Evolutionary conservation across 2,797 vertebrate species (phyloP), one percentile per base, ranked within the genome.

Genomic region (Molossus alvarezi): DNA sequence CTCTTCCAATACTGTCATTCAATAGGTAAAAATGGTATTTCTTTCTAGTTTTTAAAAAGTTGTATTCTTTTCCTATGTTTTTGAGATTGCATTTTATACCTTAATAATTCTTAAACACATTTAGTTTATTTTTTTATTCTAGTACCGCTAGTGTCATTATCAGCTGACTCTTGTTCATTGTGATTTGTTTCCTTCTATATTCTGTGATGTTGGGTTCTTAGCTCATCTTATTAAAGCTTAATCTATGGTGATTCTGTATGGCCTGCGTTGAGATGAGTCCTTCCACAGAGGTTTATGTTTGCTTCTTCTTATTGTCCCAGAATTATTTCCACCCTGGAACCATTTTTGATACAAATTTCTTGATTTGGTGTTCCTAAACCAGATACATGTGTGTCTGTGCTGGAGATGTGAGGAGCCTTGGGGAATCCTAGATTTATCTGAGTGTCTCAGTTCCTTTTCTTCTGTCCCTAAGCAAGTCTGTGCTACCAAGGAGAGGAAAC

Each of bases 51-150:
- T 91, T 41, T 55, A 69, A 55, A 82, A 69, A 85, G 65, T 48
- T 92, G 86, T 72, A 64, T 83, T 92, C 14, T 58, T 90, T 92
- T 93, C 53, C 51, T 53, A 14, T 71, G 71, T 51, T 83, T 90
- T 62, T 69, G 80, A 87, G 60, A 58, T 7, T 21, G 5, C 12
- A 51, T 86, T 89, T 77, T 73, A 45, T 72, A 15, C 18, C 41
- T 51, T 23, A 82, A 55, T 84, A 81, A 55, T 92, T 92, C 51
- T 45, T 45, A 91, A 75, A 79, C n/a, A 41, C 81, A 80, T 81
- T 94, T 88, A 82, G 21, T 55, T 88, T 91, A 67, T 53, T 73
- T 57, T 76, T 92, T 92, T 48, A 67, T 94, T 75, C 60, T 72
- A 65, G 73, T 88, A 84, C 77, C 23, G 71, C 57, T 75, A 13